Evolutionary conservation across 2,888 invertebrate species (phyloP).

Genomic region (Scaptomyza flava): DNA sequence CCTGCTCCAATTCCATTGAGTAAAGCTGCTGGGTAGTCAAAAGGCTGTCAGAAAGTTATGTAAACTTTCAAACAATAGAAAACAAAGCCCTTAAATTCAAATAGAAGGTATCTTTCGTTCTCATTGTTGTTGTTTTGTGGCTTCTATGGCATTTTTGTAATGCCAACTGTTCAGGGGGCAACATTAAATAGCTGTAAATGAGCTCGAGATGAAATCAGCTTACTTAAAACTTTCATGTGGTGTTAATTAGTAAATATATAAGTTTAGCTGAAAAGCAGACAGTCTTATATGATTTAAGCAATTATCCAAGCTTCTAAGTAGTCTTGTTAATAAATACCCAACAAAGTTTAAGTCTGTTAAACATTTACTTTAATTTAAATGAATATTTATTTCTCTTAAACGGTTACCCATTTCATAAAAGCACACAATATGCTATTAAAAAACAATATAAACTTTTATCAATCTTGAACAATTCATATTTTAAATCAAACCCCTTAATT

Average conservation of each 20-base stretch:
- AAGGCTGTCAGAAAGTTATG: conserved; percentile 44
- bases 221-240: neutral
- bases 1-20: conserved; percentile 37
- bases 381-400: too few species aligned
- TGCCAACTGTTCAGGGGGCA: neutral
- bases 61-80: conserved; percentile 42
- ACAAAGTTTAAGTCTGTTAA: too few species aligned
- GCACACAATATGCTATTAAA: too few species aligned
- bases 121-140: conserved; percentile 1
- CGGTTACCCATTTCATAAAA: too few species aligned
- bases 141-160: conserved; percentile 13
- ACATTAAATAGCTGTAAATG: conserved; percentile 23
- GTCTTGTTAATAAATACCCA: too few species aligned
- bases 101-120: conserved; percentile 10
- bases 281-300: neutral
- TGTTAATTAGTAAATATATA: neutral
- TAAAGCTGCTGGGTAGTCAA: conserved; percentile 43
- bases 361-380: too few species aligned
- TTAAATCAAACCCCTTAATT: neutral
- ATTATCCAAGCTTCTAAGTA: neutral
- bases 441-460: neutral
- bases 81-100: conserved; percentile 26
- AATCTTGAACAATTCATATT: neutral
- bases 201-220: conserved; percentile 11
- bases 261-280: neutral